Conservation (phyloP, 2,797 vertebrate species). For the Echeneis naucrates region DNA sequence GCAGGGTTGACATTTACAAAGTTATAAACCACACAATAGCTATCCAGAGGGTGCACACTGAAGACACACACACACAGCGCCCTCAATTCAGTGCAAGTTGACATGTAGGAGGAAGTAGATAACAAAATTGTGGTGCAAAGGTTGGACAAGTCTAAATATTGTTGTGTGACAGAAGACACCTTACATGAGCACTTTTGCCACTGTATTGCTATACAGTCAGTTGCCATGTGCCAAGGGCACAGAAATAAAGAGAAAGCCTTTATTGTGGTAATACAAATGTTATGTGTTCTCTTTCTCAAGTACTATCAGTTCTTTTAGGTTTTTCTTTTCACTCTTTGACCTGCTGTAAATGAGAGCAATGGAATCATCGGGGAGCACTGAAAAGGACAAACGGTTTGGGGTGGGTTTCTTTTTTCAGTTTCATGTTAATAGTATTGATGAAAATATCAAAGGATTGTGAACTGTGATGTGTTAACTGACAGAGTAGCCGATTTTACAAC, state of each 20-base stretch:
- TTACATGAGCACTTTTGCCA: slow-evolving; percentile 41
- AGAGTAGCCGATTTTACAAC: slow-evolving; percentile 36
- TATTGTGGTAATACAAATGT: slow-evolving; percentile 19
- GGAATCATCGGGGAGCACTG: neutral
- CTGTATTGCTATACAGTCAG: slow-evolving; percentile 21
- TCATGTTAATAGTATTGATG: slow-evolving; percentile 47
- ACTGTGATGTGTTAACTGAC: slow-evolving; percentile 57
- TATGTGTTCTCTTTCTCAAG: slow-evolving; percentile 30
- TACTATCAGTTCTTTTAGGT: slow-evolving; percentile 9
- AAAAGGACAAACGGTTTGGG: slow-evolving; percentile 20
- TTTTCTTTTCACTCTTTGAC: slow-evolving; percentile 27
- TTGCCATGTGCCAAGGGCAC: neutral
- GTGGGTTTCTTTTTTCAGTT: slow-evolving; percentile 28
- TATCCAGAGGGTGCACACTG: slow-evolving; percentile 33
- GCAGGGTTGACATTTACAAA: slow-evolving; percentile 54
- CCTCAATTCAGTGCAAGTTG: slow-evolving; percentile 41
- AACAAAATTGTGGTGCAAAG: slow-evolving; percentile 64
- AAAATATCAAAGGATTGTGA: slow-evolving; percentile 47
- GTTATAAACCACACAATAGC: slow-evolving; percentile 47
- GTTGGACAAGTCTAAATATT: slow-evolving; percentile 45
- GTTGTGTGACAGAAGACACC: slow-evolving; percentile 45
- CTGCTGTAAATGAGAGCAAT: slow-evolving; percentile 23
- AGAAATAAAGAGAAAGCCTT: slow-evolving; percentile 28
- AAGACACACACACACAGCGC: slow-evolving; percentile 29
- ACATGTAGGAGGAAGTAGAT: slow-evolving; percentile 61